Base-by-base conservation (phyloP, 2,113 vertebrate genomes). In the Passer domesticus region DNA sequence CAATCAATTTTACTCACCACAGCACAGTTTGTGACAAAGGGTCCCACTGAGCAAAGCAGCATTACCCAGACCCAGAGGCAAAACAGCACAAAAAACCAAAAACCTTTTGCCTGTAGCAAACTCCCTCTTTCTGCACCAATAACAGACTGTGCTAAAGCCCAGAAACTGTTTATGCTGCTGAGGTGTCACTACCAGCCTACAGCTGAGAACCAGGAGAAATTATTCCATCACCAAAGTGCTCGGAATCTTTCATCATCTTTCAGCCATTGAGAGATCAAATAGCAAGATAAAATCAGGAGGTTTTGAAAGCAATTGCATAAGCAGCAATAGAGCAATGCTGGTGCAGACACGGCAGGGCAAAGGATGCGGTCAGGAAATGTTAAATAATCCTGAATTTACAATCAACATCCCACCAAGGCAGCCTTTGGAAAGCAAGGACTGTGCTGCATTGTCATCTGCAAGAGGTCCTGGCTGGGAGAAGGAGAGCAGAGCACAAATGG, bases 261-360 rank as follows among this genome's bases (percentile, higher is more conserved):
- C 35, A 87, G 58, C 86, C 84, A 89, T 3, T 43, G 93, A 90
- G 58, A 70, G 77, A 91, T 93, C 89, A 84, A 96, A 92, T 13
- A 67, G 82, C 74, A 37, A 93, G 96, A 96, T 96, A 96, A 92
- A 67, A 96, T 96, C 72, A n/a, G 47, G 41, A 83, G 82, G 75
- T 93, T 95, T 94, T 83, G 95, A 95, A 97, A 97, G 92, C 15
- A 37, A 6, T 97, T 95, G 92, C 43, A 7, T 53, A 94, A 97
- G 72, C 49, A 81, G 76, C 87, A 93, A 72, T 62, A 95, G 77
- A 85, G 87, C 78, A 90, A 92, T 3, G 30, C 70, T 78, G 83
- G 79, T 15, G 10, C 62, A 81, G 60, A 39, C 37, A n/a, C 5
- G 10, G 52, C 10, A 39, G 41, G 15, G 28, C 27, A 8, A 11